Evolutionary conservation across 1,140 invertebrate species (phyloP).

Genomic region (Camponotus floridanus): DNA sequence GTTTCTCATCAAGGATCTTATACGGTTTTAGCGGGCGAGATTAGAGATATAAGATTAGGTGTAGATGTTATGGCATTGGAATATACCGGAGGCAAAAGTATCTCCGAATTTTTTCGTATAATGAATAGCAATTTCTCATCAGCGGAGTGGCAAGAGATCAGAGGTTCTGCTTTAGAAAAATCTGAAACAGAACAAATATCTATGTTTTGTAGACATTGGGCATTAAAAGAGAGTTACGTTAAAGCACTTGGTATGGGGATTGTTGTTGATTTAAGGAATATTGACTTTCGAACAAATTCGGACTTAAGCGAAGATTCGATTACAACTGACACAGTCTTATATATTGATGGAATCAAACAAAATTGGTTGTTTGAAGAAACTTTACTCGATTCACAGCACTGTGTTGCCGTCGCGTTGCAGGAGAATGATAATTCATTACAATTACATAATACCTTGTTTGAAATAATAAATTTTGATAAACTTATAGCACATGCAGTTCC

Average conservation of each 20-base stretch:
- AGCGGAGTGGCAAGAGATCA: slow-evolving; percentile 93
- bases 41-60: slow-evolving; percentile 88
- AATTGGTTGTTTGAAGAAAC: slow-evolving; percentile 96
- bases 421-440: slow-evolving; percentile 46
- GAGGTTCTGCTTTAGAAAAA: slow-evolving; percentile 71
- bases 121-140: slow-evolving; percentile 94
- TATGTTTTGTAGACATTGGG: slow-evolving; percentile 96
- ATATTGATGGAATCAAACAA: slow-evolving; percentile 88
- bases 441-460: slow-evolving; percentile 79
- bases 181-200: slow-evolving; percentile 88
- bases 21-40: slow-evolving; percentile 93
- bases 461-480: slow-evolving; percentile 86
- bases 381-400: slow-evolving; percentile 92
- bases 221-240: slow-evolving; percentile 97
- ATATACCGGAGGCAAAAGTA: slow-evolving; percentile 88
- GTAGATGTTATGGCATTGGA: slow-evolving; percentile 93
- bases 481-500: slow-evolving; percentile 87
- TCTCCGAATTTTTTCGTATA: slow-evolving; percentile 93
- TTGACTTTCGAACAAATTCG: slow-evolving; percentile 91
- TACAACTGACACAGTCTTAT: slow-evolving; percentile 90
- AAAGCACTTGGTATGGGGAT: slow-evolving; percentile 96
- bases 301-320: slow-evolving; percentile 84
- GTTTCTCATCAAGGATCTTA: slow-evolving; percentile 96
- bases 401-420: slow-evolving; percentile 91
- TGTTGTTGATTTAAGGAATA: slow-evolving; percentile 90